These are phyloP conservation scores for Diachasmimorpha longicaudata DNA, from an alignment of 1,140 invertebrate genomes.

Conservation along the genomic window DNA sequence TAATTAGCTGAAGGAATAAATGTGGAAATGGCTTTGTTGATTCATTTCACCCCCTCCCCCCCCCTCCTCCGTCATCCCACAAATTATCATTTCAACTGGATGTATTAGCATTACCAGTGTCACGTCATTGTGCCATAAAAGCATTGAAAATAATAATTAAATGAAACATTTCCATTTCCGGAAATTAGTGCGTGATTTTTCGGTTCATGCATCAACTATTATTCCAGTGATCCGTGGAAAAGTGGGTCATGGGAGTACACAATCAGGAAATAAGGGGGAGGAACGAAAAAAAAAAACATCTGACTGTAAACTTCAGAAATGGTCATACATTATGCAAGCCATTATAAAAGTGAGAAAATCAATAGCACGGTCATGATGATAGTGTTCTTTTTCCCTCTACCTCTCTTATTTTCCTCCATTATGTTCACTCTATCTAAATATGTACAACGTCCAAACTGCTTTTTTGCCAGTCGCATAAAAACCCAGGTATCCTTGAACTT, in stretches of 20 bases:
- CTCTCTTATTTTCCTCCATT: not conserved
- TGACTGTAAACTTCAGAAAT: not conserved
- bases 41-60: no score
- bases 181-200: not conserved
- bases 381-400: not conserved
- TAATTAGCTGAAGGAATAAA: no score
- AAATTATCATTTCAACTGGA: no score
- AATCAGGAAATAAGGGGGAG: not conserved
- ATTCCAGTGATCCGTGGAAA: not conserved
- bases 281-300: not conserved
- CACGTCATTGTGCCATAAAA: no score
- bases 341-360: not conserved
- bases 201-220: not conserved
- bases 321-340: not conserved
- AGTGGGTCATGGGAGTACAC: not conserved
- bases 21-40: no score
- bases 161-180: not conserved
- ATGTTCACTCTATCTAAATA: not conserved
- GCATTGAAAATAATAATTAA: no score
- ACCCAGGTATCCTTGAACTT: slow-evolving; percentile 29
- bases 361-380: not conserved
- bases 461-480: slow-evolving; percentile 8
- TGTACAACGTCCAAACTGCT: not conserved
- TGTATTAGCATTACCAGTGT: no score
- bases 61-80: no score